phyloP scores from a whole-genome alignment of 2,888 invertebrate genomes.

The Flabesymbios commensalis region DNA sequence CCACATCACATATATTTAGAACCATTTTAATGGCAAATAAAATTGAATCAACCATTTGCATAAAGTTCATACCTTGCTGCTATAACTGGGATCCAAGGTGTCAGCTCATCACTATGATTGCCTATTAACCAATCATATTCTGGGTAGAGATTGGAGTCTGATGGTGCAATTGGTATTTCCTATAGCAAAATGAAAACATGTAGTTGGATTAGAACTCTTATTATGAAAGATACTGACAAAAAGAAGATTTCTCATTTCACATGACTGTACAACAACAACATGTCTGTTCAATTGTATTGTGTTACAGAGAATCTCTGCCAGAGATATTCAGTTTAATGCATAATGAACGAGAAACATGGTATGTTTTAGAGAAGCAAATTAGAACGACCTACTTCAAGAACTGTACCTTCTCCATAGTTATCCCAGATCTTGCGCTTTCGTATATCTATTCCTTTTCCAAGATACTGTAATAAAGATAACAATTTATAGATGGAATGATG shows the following conservation, averaged over 20 bases:
- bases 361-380: too few relatives aligned
- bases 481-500: background rate
- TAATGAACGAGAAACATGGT: too few relatives aligned
- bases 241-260: background rate
- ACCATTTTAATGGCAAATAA: too few relatives aligned
- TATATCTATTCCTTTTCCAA: conserved; percentile 64
- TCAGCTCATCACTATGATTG: conserved; percentile 98
- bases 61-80: conserved; percentile 70
- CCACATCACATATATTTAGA: too few relatives aligned
- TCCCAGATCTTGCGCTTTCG: conserved; percentile 83
- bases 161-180: conserved; percentile 67
- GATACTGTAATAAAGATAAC: conserved; percentile 39
- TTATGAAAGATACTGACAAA: conserved; percentile 8
- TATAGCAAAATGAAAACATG: background rate
- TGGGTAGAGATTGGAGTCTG: conserved; percentile 71
- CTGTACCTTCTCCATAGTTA: conserved; percentile 67
- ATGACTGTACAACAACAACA: too few relatives aligned
- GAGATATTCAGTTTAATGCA: too few relatives aligned
- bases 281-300: too few relatives aligned
- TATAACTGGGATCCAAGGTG: conserved; percentile 96
- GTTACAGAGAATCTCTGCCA: too few relatives aligned
- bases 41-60: too few relatives aligned
- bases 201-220: too few relatives aligned
- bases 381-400: conserved; percentile 76
- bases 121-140: conserved; percentile 93